Percentiles rank a stretch among this genome's conserved stretches.
phyloP scores from a whole-genome alignment of 37 sponge, comb jelly and placozoan species.

The Lycopodina hypogea region DNA sequence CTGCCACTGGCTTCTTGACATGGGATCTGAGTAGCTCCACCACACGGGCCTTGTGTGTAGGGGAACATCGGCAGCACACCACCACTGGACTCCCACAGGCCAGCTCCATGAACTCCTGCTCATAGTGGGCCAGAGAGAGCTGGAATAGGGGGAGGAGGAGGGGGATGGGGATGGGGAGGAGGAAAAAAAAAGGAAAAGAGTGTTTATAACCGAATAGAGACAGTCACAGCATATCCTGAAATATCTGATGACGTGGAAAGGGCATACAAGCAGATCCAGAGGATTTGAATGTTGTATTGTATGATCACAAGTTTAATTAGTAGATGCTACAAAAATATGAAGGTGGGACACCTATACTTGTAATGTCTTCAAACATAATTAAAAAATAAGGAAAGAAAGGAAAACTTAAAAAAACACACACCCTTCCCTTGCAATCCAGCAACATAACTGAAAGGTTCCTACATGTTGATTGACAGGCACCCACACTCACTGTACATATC shows the following conservation, averaged over 20 bases:
- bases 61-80: constrained; percentile 91
- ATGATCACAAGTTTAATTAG: too few species aligned
- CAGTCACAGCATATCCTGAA: background rate
- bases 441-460: too few species aligned
- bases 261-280: too few species aligned
- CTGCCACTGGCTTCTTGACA: constrained; percentile 76
- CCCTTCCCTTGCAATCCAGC: too few species aligned
- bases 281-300: too few species aligned
- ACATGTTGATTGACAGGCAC: too few species aligned
- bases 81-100: constrained; percentile 89
- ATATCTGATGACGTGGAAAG: background rate
- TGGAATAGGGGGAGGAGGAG: background rate
- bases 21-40: constrained; percentile 77
- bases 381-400: too few species aligned
- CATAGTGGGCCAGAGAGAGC: constrained; percentile 79
- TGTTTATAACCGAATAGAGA: background rate
- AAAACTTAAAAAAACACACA: too few species aligned
- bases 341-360: too few species aligned
- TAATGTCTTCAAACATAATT: too few species aligned
- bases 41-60: constrained; percentile 89
- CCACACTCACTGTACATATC: background rate
- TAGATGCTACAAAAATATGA: too few species aligned
- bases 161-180: too few species aligned
- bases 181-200: background rate
- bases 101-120: constrained; percentile 84